These are phyloP conservation scores for Campylomormyrus tamandua DNA, from an alignment of 2,113 vertebrate genomes.

Conservation along the genomic window DNA sequence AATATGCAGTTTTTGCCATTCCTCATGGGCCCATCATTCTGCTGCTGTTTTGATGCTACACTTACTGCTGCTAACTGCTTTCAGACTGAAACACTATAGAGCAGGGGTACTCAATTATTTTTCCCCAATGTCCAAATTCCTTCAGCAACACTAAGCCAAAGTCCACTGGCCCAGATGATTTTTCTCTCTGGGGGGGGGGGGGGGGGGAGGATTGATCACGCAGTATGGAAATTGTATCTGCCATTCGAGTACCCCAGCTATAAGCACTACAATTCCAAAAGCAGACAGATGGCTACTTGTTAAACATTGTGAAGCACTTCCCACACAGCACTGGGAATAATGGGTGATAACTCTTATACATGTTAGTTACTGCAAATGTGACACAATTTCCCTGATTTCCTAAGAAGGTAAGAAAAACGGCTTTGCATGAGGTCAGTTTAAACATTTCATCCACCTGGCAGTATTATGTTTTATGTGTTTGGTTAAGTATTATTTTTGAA, in stretches of 20 bases:
- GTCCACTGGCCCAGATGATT: background rate
- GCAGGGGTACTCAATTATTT: background rate
- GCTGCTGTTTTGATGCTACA: slow-evolving; percentile 13
- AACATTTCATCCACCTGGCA: background rate
- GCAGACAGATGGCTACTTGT: slow-evolving; percentile 6
- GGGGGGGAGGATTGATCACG: background rate
- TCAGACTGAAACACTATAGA: background rate
- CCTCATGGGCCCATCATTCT: slow-evolving; percentile 32
- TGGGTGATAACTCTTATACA: background rate
- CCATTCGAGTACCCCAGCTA: background rate
- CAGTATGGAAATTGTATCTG: background rate
- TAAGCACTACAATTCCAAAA: background rate
- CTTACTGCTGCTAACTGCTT: slow-evolving; percentile 4
- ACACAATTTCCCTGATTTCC: background rate
- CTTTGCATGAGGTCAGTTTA: background rate
- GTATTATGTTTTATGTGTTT: background rate
- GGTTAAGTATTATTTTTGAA: background rate
- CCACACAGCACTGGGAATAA: background rate
- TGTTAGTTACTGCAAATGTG: background rate
- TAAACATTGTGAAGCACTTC: background rate
- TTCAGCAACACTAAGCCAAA: background rate
- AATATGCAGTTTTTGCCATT: slow-evolving; percentile 23
- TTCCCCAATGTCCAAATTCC: background rate
- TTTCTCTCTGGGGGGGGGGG: background rate
- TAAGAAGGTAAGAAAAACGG: background rate